Conservation (phyloP, 2,888 invertebrate genomes). For the Drosophila lacicola region DNA sequence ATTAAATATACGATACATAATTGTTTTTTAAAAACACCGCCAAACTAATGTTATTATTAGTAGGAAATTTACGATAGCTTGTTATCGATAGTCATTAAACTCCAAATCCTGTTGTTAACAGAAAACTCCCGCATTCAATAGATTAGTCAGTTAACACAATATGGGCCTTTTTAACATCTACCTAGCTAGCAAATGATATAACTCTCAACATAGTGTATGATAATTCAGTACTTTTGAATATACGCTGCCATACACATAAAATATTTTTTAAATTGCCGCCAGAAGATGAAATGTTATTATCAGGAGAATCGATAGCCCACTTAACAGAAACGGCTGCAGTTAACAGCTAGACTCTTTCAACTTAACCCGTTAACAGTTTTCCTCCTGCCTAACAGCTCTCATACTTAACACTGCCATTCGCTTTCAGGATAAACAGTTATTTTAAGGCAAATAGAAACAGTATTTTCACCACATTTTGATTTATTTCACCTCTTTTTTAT, state of each 20-base stretch:
- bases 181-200: too few species aligned
- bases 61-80: background rate
- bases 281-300: background rate
- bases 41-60: conserved; percentile 13
- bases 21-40: conserved; percentile 16
- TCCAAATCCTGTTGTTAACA: background rate
- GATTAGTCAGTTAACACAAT: too few species aligned
- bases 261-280: conserved; percentile 1
- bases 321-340: background rate
- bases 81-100: conserved; percentile 7
- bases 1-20: conserved; percentile 20
- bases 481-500: too few species aligned
- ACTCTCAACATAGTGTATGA: too few species aligned
- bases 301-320: background rate
- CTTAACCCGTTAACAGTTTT: background rate
- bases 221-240: too few species aligned
- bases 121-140: background rate
- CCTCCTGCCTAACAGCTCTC: background rate
- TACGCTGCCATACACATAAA: background rate
- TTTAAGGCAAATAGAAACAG: too few species aligned
- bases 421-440: background rate
- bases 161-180: too few species aligned
- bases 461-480: too few species aligned
- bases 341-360: background rate
- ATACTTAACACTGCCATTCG: background rate